Percentiles rank a stretch among this genome's conserved stretches.
These are phyloP conservation scores for Philotrypesis tridentata DNA, from an alignment of 1,140 invertebrate genomes.

Conservation along the genomic window DNA sequence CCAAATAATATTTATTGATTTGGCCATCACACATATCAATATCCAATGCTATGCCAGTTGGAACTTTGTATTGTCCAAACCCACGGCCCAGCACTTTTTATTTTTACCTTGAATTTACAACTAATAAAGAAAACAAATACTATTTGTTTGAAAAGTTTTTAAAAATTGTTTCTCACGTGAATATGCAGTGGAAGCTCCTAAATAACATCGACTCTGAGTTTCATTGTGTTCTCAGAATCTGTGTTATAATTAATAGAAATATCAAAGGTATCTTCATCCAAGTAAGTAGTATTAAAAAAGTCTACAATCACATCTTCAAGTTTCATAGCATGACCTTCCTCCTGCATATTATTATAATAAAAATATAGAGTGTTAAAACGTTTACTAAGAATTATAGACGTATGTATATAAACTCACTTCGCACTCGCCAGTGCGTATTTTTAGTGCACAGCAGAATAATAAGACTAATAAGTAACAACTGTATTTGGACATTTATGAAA, in stretches of 20 bases:
- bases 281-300: background rate
- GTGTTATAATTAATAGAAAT: background rate
- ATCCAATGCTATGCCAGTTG: background rate
- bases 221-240: background rate
- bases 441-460: too few relatives aligned
- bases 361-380: too few relatives aligned
- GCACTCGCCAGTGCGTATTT: too few relatives aligned
- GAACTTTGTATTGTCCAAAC: background rate
- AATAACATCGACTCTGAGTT: background rate
- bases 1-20: background rate
- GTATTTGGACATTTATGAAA: too few relatives aligned
- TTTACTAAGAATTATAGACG: too few relatives aligned
- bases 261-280: slow-evolving; percentile 2
- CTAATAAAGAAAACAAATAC: background rate
- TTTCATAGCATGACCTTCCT: background rate
- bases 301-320: background rate
- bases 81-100: background rate
- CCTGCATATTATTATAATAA: too few relatives aligned
- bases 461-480: too few relatives aligned
- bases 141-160: background rate
- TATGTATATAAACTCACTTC: too few relatives aligned
- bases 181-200: background rate
- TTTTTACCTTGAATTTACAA: background rate
- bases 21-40: background rate
- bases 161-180: background rate